Percentiles rank a stretch among this genome's conserved stretches.
These are phyloP conservation scores for Clangula hyemalis DNA, from an alignment of 2,797 vertebrate genomes.

Conservation along the genomic window DNA sequence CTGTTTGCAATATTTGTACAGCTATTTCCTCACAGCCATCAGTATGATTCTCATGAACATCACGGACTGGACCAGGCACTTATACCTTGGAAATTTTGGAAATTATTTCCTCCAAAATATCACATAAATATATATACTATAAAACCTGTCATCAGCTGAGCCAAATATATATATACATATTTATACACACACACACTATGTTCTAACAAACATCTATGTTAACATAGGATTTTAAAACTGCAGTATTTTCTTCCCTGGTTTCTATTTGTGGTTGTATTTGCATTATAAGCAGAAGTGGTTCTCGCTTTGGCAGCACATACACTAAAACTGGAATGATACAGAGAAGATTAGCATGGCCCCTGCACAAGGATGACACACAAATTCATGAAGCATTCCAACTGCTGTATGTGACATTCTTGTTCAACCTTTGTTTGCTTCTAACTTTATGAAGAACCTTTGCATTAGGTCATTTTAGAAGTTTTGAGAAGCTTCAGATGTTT, in stretches of 20 bases:
- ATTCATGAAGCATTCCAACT: constrained; percentile 77
- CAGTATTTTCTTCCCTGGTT: not conserved
- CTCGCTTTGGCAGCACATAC: constrained; percentile 64
- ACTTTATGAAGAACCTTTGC: not conserved
- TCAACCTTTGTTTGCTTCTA: not conserved
- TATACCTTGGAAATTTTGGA: not conserved
- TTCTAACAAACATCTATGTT: not conserved
- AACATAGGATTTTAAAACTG: not conserved
- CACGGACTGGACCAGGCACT: not conserved
- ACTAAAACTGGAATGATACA: constrained; percentile 81
- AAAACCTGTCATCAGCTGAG: too few species aligned
- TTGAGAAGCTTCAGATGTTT: not conserved
- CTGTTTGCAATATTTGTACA: not conserved
- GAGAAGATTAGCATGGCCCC: constrained; percentile 78
- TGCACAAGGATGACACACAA: constrained; percentile 74
- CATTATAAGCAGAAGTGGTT: not conserved
- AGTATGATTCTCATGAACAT: not conserved
- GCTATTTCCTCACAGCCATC: not conserved
- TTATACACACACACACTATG: not conserved
- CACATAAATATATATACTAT: not conserved
- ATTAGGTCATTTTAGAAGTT: not conserved
- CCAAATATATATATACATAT: not conserved
- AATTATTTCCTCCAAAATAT: not conserved
- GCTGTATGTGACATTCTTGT: not conserved
- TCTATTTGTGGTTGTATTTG: not conserved